Evolutionary conservation across 2,113 vertebrate species (phyloP), one percentile per base, ranked within the genome.

Genomic region (Indicator indicator): DNA sequence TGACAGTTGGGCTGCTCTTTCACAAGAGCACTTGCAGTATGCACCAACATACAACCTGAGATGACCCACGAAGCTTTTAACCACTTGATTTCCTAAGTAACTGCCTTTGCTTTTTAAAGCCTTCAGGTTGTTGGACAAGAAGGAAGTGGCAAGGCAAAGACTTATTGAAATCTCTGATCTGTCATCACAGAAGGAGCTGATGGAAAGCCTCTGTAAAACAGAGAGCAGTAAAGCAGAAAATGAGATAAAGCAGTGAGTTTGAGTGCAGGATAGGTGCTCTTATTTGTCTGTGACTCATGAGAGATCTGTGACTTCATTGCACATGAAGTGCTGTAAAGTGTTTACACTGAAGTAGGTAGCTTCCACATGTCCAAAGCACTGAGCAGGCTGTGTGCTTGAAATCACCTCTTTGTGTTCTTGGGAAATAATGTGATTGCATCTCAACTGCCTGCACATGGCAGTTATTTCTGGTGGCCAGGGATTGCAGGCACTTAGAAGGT

Each of bases 41-140:
- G 63, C 95, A 80, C 73, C 40, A 81, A 23, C 92, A 93, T 68
- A 80, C 91, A 93, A 78, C 67, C 65, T 87, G 86, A 79, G 92
- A 82, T 79, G 59, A 59, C 88, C 90, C 95, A 94, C 91, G 95
- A 73, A 79, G 68, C 54, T 83, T 95, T 83, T 95, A 96, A 97
- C 98, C 97, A 95, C 97, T 88, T 90, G 64, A 95, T 98, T 98
- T 96, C 97, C 87, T 81, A 98, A 98, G 92, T 97, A 98, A 98
- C 97, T 40, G 97, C 65, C 95, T 83, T 91, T 85, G 85, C 95
- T 65, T 93, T 95, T 94, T 83, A 89, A 81, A 90, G 85, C 54
- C 92, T 92, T 95, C 94, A 70, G 90, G 95, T 96, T 96, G 91
- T 93, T 96, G 46, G 79, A 79, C 24, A 56, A 86, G 87, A 93